Conservation (phyloP, 2,888 invertebrate species). For the Ormyrus nitidulus region DNA sequence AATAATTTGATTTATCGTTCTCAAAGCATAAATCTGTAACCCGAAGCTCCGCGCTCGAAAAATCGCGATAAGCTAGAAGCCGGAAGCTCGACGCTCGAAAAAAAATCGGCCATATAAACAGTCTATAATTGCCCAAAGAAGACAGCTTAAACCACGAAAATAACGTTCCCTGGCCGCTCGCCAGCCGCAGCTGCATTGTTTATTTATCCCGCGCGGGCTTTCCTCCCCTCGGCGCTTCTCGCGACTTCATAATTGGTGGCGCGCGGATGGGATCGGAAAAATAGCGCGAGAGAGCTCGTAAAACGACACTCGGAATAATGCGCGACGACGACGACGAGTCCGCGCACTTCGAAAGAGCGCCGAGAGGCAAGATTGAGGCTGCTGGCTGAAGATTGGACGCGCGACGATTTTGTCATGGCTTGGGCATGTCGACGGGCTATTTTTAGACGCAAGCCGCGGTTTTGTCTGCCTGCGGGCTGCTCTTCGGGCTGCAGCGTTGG, state of each 20-base stretch:
- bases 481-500: too few relatives aligned
- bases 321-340: not conserved
- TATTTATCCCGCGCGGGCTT: conserved; percentile 33
- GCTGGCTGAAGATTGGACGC: not conserved
- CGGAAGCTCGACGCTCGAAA: not conserved
- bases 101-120: conserved; percentile 29
- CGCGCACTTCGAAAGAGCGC: too few relatives aligned
- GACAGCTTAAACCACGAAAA: not conserved
- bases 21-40: too few relatives aligned
- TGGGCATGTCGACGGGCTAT: too few relatives aligned
- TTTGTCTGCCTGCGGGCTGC: too few relatives aligned
- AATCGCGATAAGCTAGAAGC: not conserved
- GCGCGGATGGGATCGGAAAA: too few relatives aligned
- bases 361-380: too few relatives aligned
- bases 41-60: not conserved
- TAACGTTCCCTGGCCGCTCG: not conserved
- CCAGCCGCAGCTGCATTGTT: conserved; percentile 27
- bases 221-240: not conserved
- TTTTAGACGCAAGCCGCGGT: too few relatives aligned
- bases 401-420: not conserved
- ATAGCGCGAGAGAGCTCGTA: not conserved
- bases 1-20: too few relatives aligned
- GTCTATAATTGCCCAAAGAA: conserved; percentile 16
- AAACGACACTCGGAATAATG: conserved; percentile 4
- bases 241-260: conserved; percentile 10